These are phyloP conservation scores for Lutjanus argentimaculatus DNA, from an alignment of 2,797 vertebrate species.

Conservation along the genomic window DNA sequence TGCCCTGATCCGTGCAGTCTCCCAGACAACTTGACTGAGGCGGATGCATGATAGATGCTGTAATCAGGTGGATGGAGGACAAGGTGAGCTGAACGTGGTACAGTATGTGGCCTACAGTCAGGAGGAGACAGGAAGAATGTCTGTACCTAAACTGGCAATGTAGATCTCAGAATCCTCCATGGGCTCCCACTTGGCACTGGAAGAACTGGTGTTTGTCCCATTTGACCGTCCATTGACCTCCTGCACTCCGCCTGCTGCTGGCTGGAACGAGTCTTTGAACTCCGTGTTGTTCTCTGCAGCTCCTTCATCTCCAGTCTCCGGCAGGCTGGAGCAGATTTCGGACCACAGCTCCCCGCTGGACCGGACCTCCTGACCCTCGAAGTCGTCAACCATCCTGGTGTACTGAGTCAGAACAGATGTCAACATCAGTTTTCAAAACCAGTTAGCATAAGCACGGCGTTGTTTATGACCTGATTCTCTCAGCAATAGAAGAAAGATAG, in stretches of 20 bases:
- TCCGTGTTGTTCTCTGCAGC: slow-evolving; percentile 65
- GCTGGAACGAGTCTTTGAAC: slow-evolving; percentile 92
- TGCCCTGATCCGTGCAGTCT: background rate
- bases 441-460: background rate
- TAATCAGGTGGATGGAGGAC: background rate
- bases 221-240: slow-evolving; percentile 66
- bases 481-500: background rate
- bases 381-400: slow-evolving; percentile 89
- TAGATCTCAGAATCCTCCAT: slow-evolving; percentile 95
- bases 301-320: slow-evolving; percentile 68
- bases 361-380: slow-evolving; percentile 81
- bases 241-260: slow-evolving; percentile 55
- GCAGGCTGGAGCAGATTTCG: slow-evolving; percentile 92
- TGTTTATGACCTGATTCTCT: background rate
- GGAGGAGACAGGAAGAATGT: background rate
- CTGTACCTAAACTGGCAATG: slow-evolving; percentile 93
- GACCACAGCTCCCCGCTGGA: slow-evolving; percentile 94
- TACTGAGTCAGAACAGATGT: slow-evolving; percentile 16
- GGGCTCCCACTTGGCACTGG: slow-evolving; percentile 90
- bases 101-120: background rate
- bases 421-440: background rate
- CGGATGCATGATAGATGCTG: background rate
- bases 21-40: background rate
- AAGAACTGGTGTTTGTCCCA: slow-evolving; percentile 14
- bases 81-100: background rate